These are phyloP conservation scores for Polyodon spathula DNA, from an alignment of 2,113 vertebrate genomes.

Conservation along the genomic window DNA sequence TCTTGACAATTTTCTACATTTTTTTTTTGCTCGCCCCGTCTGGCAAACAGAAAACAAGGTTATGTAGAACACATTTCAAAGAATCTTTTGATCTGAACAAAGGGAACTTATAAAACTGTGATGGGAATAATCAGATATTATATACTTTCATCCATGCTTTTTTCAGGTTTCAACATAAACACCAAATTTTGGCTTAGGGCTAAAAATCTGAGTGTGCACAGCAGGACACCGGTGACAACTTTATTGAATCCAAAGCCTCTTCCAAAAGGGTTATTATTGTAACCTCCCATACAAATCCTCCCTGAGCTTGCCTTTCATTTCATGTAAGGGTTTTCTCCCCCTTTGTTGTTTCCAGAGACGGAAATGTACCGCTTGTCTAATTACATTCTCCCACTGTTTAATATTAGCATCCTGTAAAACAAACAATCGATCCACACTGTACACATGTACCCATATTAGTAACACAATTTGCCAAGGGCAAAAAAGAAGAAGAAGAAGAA, in stretches of 20 bases:
- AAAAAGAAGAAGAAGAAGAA: constrained; percentile 32
- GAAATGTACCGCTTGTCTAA: constrained; percentile 58
- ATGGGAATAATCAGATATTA: constrained; percentile 59
- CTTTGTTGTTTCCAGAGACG: constrained; percentile 41
- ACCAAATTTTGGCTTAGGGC: constrained; percentile 56
- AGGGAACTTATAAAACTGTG: constrained; percentile 53
- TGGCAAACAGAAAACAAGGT: constrained; percentile 35
- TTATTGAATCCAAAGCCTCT: constrained; percentile 41
- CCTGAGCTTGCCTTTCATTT: constrained; percentile 59
- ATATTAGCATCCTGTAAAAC: constrained; percentile 68
- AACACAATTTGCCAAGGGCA: constrained; percentile 77
- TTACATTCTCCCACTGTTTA: constrained; percentile 65
- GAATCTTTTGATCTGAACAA: constrained; percentile 54
- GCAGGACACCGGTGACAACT: constrained; percentile 50
- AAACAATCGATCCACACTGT: constrained; percentile 67
- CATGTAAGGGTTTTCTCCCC: constrained; percentile 17
- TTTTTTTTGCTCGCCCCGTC: constrained; percentile 31
- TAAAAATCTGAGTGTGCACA: constrained; percentile 46
- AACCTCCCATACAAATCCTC: constrained; percentile 52
- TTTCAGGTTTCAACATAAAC: constrained; percentile 52
- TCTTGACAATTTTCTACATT: too few species aligned
- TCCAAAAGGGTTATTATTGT: constrained; percentile 52
- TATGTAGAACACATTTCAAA: constrained; percentile 48
- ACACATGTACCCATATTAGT: constrained; percentile 69
- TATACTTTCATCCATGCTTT: constrained; percentile 45